Percentiles rank a stretch among this genome's conserved stretches.
These are phyloP conservation scores for Platycnemis pennipes DNA, from an alignment of 2,888 invertebrate species.

Conservation along the genomic window DNA sequence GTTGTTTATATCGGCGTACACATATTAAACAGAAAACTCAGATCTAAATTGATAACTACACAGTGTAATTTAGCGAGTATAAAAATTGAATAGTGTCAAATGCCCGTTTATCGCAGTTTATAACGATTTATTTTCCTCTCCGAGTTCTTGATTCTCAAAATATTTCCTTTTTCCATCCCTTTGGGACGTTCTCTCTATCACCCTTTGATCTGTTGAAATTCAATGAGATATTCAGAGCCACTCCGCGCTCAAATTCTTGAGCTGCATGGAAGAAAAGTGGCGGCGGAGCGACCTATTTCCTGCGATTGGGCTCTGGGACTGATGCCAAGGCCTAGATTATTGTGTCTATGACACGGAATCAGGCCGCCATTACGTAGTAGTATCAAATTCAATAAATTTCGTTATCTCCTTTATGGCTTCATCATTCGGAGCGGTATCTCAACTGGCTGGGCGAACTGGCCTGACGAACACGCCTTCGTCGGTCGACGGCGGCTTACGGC, in stretches of 20 bases:
- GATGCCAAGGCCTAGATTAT: slow-evolving; percentile 8
- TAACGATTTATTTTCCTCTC: neutral
- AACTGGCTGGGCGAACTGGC: neutral
- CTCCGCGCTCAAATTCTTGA: neutral
- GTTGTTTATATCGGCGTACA: no score
- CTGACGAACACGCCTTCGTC: neutral
- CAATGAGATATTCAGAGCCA: neutral
- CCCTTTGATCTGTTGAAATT: neutral
- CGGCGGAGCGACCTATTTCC: neutral
- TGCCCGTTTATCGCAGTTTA: no score
- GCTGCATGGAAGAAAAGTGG: neutral
- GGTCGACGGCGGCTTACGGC: no score
- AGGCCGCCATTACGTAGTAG: neutral
- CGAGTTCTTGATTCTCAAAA: no score
- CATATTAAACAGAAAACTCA: no score
- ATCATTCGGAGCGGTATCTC: neutral
- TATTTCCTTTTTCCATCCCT: neutral
- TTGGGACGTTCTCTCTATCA: neutral
- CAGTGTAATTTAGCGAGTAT: no score
- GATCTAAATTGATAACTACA: no score
- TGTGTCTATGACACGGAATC: neutral
- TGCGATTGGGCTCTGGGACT: neutral
- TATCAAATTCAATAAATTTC: neutral
- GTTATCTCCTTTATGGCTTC: neutral
- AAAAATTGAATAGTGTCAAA: no score